Evolutionary conservation across 2,888 invertebrate genomes (phyloP).

Genomic region (Ryuthela nishihirai): DNA sequence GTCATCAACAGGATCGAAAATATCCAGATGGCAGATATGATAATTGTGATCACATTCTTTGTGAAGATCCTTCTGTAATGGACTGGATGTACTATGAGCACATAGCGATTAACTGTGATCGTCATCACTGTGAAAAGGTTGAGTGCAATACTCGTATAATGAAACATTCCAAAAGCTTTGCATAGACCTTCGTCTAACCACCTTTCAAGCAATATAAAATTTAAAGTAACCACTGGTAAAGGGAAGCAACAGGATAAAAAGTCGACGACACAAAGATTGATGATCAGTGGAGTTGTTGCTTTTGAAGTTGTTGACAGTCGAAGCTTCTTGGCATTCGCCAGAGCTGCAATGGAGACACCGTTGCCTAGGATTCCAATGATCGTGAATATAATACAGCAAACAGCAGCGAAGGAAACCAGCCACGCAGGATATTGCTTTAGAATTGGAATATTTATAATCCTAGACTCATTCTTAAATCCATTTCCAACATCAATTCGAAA

Average conservation of each 20-base stretch:
- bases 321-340: conserved; percentile 69
- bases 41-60: conserved; percentile 59
- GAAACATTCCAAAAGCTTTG: conserved; percentile 78
- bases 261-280: conserved; percentile 79
- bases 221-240: conserved; percentile 73
- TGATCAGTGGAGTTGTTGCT: conserved; percentile 81
- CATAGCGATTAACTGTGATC: conserved; percentile 79
- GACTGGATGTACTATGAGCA: conserved; percentile 7
- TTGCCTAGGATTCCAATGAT: conserved; percentile 75
- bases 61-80: conserved; percentile 58
- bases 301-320: too few relatives aligned
- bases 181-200: conserved; percentile 70
- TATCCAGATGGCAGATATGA: conserved; percentile 73
- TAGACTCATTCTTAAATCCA: too few relatives aligned
- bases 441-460: too few relatives aligned
- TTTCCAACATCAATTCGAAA: too few relatives aligned
- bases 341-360: conserved; percentile 71
- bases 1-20: conserved; percentile 67
- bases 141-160: conserved; percentile 84
- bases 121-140: conserved; percentile 84
- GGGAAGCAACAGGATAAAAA: conserved; percentile 78
- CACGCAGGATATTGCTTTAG: too few relatives aligned
- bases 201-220: conserved; percentile 75
- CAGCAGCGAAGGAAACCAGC: conserved; percentile 70
- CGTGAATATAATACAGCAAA: conserved; percentile 73